phyloP scores from a whole-genome alignment of 2,797 vertebrate genomes.

The Strix occidentalis region DNA sequence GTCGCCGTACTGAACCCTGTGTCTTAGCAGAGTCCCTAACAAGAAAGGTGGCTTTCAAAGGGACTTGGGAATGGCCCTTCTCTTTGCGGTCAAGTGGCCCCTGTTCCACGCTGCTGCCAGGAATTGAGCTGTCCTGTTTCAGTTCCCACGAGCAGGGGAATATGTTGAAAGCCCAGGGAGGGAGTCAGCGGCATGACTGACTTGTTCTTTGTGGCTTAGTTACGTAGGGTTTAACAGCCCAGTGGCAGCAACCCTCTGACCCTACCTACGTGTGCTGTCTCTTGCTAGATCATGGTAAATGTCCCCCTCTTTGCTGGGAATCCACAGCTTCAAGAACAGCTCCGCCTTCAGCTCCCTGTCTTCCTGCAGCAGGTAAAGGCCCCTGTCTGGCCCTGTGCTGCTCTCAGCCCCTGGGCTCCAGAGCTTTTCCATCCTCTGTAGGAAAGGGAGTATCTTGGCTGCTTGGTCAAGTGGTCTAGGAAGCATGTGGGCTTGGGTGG shows the following conservation, averaged over 20 bases:
- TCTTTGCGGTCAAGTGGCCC: not conserved
- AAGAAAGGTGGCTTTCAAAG: not conserved
- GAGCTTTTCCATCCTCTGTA: not conserved
- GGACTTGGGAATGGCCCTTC: not conserved
- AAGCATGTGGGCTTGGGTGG: not conserved
- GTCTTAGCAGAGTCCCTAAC: not conserved
- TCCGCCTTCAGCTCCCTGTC: constrained; percentile 92
- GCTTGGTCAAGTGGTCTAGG: not conserved
- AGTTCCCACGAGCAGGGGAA: not conserved
- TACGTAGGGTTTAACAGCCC: not conserved
- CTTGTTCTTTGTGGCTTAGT: not conserved
- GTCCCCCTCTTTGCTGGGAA: constrained; percentile 97
- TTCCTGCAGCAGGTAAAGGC: constrained; percentile 95
- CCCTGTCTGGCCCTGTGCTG: constrained; percentile 43
- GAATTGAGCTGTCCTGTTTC: not conserved
- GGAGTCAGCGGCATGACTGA: not conserved
- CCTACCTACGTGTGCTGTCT: constrained; percentile 37
- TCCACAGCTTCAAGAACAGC: constrained; percentile 96
- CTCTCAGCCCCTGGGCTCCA: not conserved
- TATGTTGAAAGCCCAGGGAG: not conserved
- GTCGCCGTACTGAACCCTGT: not conserved
- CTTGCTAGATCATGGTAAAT: constrained; percentile 93
- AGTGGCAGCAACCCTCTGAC: constrained; percentile 20
- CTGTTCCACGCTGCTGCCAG: not conserved
- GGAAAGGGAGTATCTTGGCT: not conserved